phyloP scores from a whole-genome alignment of 2,113 vertebrate genomes.

The Tinamus guttatus region DNA sequence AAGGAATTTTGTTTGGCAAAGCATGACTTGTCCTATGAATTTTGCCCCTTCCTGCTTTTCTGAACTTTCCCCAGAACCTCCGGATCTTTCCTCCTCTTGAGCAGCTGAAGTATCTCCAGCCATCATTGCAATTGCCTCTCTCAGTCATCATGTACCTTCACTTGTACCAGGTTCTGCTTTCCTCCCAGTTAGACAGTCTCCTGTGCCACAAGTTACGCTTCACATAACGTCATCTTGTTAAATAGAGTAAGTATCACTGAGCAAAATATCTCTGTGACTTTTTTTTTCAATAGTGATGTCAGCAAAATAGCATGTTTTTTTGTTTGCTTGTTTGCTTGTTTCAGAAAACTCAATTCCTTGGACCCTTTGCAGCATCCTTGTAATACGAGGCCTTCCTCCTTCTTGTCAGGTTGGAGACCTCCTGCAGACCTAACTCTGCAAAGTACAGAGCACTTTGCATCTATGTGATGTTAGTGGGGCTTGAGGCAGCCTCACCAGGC shows the following conservation, averaged over 20 bases:
- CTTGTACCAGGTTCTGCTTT: neutral
- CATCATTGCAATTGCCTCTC: neutral
- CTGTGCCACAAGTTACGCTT: neutral
- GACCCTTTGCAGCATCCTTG: neutral
- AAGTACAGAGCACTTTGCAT: neutral
- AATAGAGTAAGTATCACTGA: neutral
- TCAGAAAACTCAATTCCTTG: neutral
- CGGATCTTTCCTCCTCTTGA: neutral
- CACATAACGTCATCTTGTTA: neutral
- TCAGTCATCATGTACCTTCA: fast-evolving
- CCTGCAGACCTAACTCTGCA: neutral
- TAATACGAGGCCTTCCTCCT: neutral
- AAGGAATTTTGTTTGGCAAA: neutral
- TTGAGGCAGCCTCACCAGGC: neutral
- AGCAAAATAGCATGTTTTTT: neutral
- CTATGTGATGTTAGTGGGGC: neutral
- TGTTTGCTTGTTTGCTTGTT: no score
- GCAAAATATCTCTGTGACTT: neutral
- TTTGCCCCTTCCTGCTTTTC: neutral
- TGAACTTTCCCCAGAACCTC: neutral
- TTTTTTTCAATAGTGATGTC: neutral
- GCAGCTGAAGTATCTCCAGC: neutral
- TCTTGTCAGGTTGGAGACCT: neutral
- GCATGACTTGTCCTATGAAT: neutral
- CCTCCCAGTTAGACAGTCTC: neutral